Conservation (phyloP, 2,888 invertebrate species). For the Deilephila porcellus region DNA sequence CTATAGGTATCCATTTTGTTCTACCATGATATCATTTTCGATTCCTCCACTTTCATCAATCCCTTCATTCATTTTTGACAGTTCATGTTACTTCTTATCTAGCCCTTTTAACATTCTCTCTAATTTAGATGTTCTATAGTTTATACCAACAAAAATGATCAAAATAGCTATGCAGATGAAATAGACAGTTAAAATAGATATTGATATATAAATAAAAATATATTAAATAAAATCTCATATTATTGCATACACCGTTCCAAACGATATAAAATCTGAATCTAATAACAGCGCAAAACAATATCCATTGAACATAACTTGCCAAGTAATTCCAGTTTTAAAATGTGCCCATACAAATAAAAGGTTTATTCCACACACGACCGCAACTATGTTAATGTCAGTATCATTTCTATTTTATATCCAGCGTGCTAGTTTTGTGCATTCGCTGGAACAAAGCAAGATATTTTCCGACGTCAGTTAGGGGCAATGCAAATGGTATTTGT, state of each 20-base stretch:
- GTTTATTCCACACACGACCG: constrained; percentile 10
- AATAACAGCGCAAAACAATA: constrained; percentile 5
- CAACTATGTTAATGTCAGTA: constrained; percentile 1
- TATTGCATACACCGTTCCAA: not conserved
- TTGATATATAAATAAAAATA: no score
- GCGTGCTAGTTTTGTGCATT: constrained; percentile 5
- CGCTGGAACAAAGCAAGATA: constrained; percentile 17
- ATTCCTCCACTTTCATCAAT: no score
- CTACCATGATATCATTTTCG: no score
- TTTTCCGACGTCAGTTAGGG: constrained; percentile 13
- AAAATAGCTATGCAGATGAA: no score
- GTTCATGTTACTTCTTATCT: no score
- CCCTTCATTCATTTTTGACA: no score
- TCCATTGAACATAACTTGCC: not conserved
- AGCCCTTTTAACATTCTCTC: no score
- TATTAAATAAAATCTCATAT: not conserved
- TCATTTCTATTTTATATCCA: constrained; percentile 18
- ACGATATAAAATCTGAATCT: constrained; percentile 8
- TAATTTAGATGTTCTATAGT: no score
- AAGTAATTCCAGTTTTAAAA: constrained; percentile 11
- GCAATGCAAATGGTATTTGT: constrained; percentile 23
- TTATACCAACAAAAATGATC: no score
- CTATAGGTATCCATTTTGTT: no score
- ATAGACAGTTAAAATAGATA: no score
- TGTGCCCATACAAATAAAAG: constrained; percentile 1